A percentile compares a stretch with the other conserved stretches of the same genome.
Evolutionary conservation across 2,888 invertebrate species (phyloP).

Genomic region (Frankliniella fusca): DNA sequence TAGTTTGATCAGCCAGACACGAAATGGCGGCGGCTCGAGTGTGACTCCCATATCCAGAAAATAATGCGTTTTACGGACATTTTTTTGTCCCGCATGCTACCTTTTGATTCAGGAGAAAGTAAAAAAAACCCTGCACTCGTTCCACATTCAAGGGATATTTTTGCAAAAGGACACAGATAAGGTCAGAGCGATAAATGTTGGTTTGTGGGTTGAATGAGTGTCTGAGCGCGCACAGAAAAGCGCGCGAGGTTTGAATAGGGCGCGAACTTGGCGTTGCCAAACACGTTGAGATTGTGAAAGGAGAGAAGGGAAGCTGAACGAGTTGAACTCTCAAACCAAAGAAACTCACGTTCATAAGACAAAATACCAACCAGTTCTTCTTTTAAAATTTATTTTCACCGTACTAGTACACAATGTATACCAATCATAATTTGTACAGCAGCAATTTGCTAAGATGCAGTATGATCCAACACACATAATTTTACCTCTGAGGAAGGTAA

Average conservation of each 20-base stretch:
- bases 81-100: too few relatives aligned
- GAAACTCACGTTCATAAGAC: not conserved
- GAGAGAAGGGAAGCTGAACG: too few relatives aligned
- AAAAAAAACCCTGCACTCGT: too few relatives aligned
- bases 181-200: too few relatives aligned
- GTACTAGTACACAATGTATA: not conserved
- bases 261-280: not conserved
- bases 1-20: constrained; percentile 33
- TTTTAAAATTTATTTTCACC: constrained; percentile 1
- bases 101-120: too few relatives aligned
- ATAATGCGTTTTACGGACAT: too few relatives aligned
- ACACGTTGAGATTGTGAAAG: too few relatives aligned
- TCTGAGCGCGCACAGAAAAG: not conserved
- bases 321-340: too few relatives aligned
- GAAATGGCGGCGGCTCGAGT: not conserved
- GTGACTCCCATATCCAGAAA: too few relatives aligned
- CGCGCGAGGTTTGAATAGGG: not conserved
- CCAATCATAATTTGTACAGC: not conserved
- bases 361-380: not conserved
- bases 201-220: too few relatives aligned
- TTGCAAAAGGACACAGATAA: too few relatives aligned
- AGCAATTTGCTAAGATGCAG: not conserved
- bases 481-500: not conserved
- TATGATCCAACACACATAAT: not conserved
- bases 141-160: too few relatives aligned